Evolutionary conservation across 2,113 vertebrate genomes (phyloP).

Genomic region (Nannospalax galili): DNA sequence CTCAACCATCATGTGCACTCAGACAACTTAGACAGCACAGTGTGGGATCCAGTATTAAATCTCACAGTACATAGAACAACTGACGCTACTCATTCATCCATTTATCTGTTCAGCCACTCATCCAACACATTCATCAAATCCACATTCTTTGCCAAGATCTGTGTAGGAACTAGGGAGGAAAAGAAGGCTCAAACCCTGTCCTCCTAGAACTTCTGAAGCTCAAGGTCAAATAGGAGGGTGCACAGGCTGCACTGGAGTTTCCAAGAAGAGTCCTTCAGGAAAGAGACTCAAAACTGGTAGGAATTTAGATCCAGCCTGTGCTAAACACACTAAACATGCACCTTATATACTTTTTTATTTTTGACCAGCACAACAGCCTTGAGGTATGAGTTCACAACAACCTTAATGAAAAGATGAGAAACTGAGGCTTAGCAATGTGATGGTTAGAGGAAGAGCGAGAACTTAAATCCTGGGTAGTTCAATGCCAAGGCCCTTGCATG

Average conservation of each 20-base stretch:
- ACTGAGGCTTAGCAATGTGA: not conserved
- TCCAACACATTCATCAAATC: not conserved
- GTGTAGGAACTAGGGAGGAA: not conserved
- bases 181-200: not conserved
- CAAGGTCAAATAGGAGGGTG: not conserved
- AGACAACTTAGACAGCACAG: not conserved
- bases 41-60: not conserved
- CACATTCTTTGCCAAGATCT: not conserved
- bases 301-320: not conserved
- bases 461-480: not conserved
- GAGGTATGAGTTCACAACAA: not conserved
- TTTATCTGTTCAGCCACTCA: not conserved
- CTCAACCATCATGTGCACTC: not conserved
- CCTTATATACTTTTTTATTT: not conserved
- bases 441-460: not conserved
- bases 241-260: not conserved
- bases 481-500: not conserved
- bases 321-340: not conserved
- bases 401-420: not conserved
- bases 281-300: not conserved
- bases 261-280: not conserved
- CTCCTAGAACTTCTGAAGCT: slow-evolving; percentile 24
- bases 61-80: not conserved
- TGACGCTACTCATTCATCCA: not conserved
- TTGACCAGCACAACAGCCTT: not conserved